Evolutionary conservation across 2,113 vertebrate genomes (phyloP), one percentile per base, ranked within the genome.

Genomic region (Osmerus mordax): DNA sequence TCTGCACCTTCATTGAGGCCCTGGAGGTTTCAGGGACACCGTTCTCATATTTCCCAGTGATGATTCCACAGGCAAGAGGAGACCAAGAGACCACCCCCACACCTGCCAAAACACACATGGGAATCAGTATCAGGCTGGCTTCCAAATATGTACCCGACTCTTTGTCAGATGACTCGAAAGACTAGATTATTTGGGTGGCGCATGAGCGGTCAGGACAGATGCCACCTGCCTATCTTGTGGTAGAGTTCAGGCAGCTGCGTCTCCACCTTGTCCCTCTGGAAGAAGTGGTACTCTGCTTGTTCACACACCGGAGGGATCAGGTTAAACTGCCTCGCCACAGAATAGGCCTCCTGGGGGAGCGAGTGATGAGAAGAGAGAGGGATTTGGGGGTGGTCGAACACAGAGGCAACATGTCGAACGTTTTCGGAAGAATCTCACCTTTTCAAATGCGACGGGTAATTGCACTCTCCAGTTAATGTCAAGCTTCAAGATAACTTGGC

Each of bases 81-180:
- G 97, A 99, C 97, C 97, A 99, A 0, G 97, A 98, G 84, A 99
- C 96, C 13, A 96, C 97, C 18, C 97, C 97, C 2, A 99, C 96
- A 47, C 97, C 97, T 99, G 65, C 52, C 16, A 3, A 47, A 11
- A 47, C 1, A 64, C 15, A 64, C 62, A 36, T 18, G 28, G 28
- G 18, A 41, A 7, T 62, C 60, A 29, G 25, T 23, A 16, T 28
- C 25, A 62, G 14, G 61, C 54, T 56, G 54, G 54, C 54, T 56
- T 56, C 54, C 41, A 11, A 5, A 12, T 47, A 47, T 7, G 9
- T 11, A 47, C 5, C 5, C 41, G 41, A 47, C 41, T 47, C 0
- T 60, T 60, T 25, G 19, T 14, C 3, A 25, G 23, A 62, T 28
- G 60, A 6, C 21, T 21, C 21, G 28, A 62, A 15, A 28, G 7